phyloP scores from a whole-genome alignment of 2,888 invertebrate species.

The Chrysopilus asiliformis region DNA sequence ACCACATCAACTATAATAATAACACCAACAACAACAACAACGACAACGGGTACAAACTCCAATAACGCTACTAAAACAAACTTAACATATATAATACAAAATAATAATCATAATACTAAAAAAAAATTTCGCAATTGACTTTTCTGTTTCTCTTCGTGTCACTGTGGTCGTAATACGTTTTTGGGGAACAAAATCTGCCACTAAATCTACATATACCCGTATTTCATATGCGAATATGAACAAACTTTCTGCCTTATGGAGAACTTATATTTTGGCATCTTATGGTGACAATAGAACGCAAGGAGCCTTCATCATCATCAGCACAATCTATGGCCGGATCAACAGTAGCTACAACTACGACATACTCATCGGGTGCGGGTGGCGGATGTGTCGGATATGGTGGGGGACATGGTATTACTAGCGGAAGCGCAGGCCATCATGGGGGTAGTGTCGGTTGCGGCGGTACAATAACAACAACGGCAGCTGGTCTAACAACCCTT shows the following conservation, averaged over 20 bases:
- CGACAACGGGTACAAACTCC: constrained; percentile 2
- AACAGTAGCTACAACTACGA: neutral
- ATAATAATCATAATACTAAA: too few species aligned
- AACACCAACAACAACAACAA: constrained; percentile 6
- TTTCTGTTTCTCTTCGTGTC: too few species aligned
- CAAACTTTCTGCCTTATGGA: too few species aligned
- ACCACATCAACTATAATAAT: constrained; percentile 4
- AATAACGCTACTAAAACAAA: constrained; percentile 3
- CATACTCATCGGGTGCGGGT: neutral
- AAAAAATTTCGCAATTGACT: too few species aligned
- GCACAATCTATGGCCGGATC: neutral
- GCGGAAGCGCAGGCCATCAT: neutral
- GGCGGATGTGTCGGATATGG: neutral
- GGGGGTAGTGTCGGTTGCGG: neutral
- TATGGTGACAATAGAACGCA: too few species aligned
- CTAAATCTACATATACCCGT: too few species aligned
- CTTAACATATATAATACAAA: too few species aligned
- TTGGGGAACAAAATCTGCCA: too few species aligned
- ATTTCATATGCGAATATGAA: too few species aligned
- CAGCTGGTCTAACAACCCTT: neutral
- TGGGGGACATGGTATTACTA: neutral
- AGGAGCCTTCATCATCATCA: neutral
- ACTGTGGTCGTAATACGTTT: too few species aligned
- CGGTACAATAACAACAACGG: too few species aligned
- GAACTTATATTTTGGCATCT: too few species aligned